phyloP scores from a whole-genome alignment of 2,797 vertebrate genomes.

The Chaunax sp. region DNA sequence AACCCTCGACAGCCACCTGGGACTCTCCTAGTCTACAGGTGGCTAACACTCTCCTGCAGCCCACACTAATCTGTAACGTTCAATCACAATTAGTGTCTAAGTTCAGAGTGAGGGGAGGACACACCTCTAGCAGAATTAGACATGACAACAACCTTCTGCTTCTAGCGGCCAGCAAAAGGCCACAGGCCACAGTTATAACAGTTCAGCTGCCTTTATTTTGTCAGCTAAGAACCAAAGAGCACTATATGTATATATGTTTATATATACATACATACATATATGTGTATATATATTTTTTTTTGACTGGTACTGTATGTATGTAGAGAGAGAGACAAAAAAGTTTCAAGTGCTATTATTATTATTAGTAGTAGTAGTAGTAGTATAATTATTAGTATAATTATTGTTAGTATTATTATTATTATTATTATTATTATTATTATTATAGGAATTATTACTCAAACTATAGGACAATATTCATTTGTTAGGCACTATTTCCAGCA shows the following conservation, averaged over 20 bases:
- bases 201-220: background rate
- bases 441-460: background rate
- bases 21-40: slow-evolving; percentile 33
- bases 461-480: background rate
- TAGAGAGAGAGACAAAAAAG: no score
- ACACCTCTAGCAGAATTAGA: slow-evolving; percentile 36
- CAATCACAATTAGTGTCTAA: slow-evolving; percentile 48
- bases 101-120: slow-evolving; percentile 14
- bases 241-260: no score
- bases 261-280: no score
- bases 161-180: background rate
- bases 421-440: no score
- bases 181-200: background rate
- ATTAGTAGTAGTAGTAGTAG: no score
- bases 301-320: no score
- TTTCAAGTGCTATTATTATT: no score
- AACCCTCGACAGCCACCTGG: slow-evolving; percentile 39
- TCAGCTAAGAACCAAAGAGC: no score
- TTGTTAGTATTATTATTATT: no score
- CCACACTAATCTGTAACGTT: slow-evolving; percentile 49
- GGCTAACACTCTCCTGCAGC: slow-evolving; percentile 21
- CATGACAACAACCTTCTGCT: slow-evolving; percentile 56
- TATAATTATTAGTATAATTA: no score
- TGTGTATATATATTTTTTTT: no score
- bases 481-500: background rate